Evolutionary conservation across 2,888 invertebrate genomes (phyloP).

Genomic region (Clepsis dumicolana): DNA sequence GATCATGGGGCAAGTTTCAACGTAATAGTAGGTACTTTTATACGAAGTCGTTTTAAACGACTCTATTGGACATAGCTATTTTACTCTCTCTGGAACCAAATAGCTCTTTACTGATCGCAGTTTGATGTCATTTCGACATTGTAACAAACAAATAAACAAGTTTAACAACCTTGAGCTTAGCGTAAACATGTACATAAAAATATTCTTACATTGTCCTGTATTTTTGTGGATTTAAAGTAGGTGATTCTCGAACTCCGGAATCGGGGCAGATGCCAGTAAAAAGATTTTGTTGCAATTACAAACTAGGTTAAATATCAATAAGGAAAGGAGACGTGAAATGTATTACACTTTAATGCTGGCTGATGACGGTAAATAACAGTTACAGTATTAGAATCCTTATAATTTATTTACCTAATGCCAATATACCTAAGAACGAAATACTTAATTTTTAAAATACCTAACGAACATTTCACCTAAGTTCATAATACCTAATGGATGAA

Average conservation of each 20-base stretch:
- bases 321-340: background rate
- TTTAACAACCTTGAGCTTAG: constrained; percentile 34
- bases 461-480: no score
- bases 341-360: background rate
- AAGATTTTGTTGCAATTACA: background rate
- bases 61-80: background rate
- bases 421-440: no score
- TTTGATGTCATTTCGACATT: constrained; percentile 38
- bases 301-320: background rate
- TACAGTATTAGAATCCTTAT: background rate
- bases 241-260: constrained; percentile 22
- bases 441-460: no score
- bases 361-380: background rate
- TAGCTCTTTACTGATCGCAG: constrained; percentile 21
- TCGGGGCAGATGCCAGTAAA: background rate
- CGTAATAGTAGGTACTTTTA: no score
- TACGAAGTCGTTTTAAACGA: no score
- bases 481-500: no score
- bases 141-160: constrained; percentile 42
- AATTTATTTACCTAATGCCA: no score
- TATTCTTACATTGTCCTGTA: constrained; percentile 41
- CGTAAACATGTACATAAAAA: constrained; percentile 42
- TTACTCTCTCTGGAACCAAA: background rate
- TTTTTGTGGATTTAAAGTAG: constrained; percentile 35
- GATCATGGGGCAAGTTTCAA: no score